phyloP scores from a whole-genome alignment of 2,888 invertebrate genomes.

The Dasysyrphus albostriatus region DNA sequence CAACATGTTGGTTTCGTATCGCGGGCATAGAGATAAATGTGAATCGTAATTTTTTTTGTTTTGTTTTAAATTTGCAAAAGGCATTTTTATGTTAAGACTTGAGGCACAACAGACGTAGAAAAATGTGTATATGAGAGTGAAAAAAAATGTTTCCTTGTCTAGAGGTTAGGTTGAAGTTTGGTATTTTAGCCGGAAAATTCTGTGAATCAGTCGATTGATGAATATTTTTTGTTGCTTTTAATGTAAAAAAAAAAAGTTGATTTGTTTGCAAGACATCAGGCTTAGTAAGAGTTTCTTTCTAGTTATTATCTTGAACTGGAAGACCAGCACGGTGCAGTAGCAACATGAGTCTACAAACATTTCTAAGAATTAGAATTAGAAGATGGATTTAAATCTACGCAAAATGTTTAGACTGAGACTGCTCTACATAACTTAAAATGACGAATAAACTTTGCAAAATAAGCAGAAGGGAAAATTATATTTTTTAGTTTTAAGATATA shows the following conservation, averaged over 20 bases:
- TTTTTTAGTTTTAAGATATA: too few relatives aligned
- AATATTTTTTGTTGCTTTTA: slow-evolving; percentile 4
- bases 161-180: slow-evolving; percentile 24
- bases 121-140: slow-evolving; percentile 19
- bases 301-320: too few relatives aligned
- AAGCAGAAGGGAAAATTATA: too few relatives aligned
- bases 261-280: too few relatives aligned
- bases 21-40: not conserved
- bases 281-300: too few relatives aligned
- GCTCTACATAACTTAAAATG: too few relatives aligned
- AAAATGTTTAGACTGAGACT: too few relatives aligned
- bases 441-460: too few relatives aligned
- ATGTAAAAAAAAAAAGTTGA: slow-evolving; percentile 18
- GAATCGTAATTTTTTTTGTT: slow-evolving; percentile 17
- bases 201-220: slow-evolving; percentile 44
- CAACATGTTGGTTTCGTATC: not conserved
- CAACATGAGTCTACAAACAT: too few relatives aligned
- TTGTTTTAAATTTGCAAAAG: slow-evolving; percentile 30
- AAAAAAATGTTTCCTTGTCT: slow-evolving; percentile 21
- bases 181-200: slow-evolving; percentile 44
- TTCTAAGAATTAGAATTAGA: too few relatives aligned
- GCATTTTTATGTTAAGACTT: slow-evolving; percentile 26
- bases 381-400: too few relatives aligned
- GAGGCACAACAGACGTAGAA: slow-evolving; percentile 3
- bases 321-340: too few relatives aligned